Conservation (phyloP, 92 coral and sea anemone species). For the Actinostola sp. region DNA sequence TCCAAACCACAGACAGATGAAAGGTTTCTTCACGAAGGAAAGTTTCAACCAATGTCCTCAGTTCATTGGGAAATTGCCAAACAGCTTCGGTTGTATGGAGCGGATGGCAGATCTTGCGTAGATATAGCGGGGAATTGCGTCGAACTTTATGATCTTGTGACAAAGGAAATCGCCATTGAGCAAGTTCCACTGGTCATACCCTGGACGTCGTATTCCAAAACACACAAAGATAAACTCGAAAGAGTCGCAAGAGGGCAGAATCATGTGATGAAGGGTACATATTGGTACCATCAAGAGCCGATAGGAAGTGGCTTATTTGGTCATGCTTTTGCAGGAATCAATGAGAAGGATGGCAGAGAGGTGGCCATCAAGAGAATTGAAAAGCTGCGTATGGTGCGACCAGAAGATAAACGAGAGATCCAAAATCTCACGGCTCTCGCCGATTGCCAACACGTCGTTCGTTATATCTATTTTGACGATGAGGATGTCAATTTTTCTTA, state of each 20-base stretch:
- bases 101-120: slow-evolving; percentile 16
- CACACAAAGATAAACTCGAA: slow-evolving; percentile 12
- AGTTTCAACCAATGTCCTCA: background rate
- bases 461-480: slow-evolving; percentile 21
- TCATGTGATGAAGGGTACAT: slow-evolving; percentile 7
- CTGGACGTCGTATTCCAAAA: slow-evolving; percentile 34
- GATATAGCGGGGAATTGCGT: slow-evolving; percentile 5
- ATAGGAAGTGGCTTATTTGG: slow-evolving; percentile 57
- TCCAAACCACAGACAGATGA: background rate
- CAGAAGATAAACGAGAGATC: slow-evolving; percentile 48
- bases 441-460: slow-evolving; percentile 46
- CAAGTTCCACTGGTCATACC: slow-evolving; percentile 28
- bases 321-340: slow-evolving; percentile 27
- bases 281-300: slow-evolving; percentile 17
- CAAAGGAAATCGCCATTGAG: background rate
- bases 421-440: slow-evolving; percentile 20
- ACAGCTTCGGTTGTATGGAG: slow-evolving; percentile 26
- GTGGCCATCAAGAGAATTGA: slow-evolving; percentile 64
- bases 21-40: background rate
- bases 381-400: slow-evolving; percentile 24
- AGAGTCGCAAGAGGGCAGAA: slow-evolving; percentile 34
- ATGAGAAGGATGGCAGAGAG: slow-evolving; percentile 61
- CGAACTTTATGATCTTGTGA: slow-evolving; percentile 21
- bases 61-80: slow-evolving; percentile 4
- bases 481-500: slow-evolving; percentile 38